Evolutionary conservation across 1,140 invertebrate genomes (phyloP).

Genomic region (Listronotus bonariensis): DNA sequence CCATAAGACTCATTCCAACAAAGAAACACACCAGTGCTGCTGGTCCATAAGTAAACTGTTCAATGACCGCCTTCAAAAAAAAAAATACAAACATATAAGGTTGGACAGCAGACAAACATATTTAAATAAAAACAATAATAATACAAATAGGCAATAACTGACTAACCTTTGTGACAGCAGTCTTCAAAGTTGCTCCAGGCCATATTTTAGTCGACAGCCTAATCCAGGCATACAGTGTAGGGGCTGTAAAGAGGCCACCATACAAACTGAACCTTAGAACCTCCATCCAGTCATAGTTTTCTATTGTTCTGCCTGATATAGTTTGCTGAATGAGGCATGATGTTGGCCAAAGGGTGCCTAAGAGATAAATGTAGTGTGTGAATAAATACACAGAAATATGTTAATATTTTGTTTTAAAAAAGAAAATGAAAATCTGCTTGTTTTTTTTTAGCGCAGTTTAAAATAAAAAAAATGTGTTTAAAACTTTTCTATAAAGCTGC

Average conservation of each 20-base stretch:
- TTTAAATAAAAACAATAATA: too few species aligned
- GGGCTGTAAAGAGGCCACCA: slow-evolving; percentile 72
- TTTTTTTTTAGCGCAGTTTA: too few species aligned
- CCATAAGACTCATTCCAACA: slow-evolving; percentile 78
- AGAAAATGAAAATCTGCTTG: neutral
- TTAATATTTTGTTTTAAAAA: neutral
- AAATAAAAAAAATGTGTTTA: too few species aligned
- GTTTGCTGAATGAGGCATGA: slow-evolving; percentile 56
- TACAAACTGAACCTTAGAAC: slow-evolving; percentile 69
- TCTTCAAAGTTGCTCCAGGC: slow-evolving; percentile 66
- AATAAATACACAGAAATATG: too few species aligned
- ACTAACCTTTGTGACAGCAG: slow-evolving; percentile 70
- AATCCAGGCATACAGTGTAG: slow-evolving; percentile 73
- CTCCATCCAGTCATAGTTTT: slow-evolving; percentile 64
- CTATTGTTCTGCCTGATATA: slow-evolving; percentile 60
- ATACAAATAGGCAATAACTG: too few species aligned
- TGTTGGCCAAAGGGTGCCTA: slow-evolving; percentile 53
- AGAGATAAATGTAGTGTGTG: too few species aligned
- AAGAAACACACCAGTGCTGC: slow-evolving; percentile 80
- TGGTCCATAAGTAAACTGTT: slow-evolving; percentile 82
- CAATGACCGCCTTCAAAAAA: slow-evolving; percentile 64
- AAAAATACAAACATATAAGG: too few species aligned
- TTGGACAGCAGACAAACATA: too few species aligned
- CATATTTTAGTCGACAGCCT: slow-evolving; percentile 66
- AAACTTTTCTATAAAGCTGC: too few species aligned